Evolutionary conservation across 2,888 invertebrate genomes (phyloP), one percentile per base, ranked within the genome.

Genomic region (Cheilosia pagana): DNA sequence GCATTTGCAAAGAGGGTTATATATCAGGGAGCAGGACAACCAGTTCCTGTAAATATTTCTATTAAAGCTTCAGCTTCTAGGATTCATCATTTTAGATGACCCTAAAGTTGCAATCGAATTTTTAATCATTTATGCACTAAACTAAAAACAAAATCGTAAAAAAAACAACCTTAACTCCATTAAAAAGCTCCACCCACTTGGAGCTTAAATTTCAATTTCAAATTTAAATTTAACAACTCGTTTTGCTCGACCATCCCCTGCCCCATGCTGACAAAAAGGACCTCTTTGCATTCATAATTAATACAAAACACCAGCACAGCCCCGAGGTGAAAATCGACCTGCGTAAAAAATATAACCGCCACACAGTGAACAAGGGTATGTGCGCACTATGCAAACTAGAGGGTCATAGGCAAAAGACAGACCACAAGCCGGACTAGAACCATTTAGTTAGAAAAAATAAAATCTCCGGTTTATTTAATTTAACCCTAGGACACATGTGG

Each of bases 391-490:
- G n/a, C 5, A 5, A 25, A 60, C 60, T 43, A 4, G 12, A 41
- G 31, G 14, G 48, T 39, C 45, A 43, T 21, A 41, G 12, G 71
- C 48, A 76, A 28, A 28, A 59, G 19, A 28, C 55, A 16, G 31
- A n/a, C 50, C 43, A 31, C 5, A 57, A 21, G 12, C 67, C 25
- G 21, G 28, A 21, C 50, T n/a, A 62, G 45, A 52, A 35, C 10
- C 57, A 70, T 63, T 70, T 52, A 57, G 41, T 57, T 70, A 25
- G 28, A 50, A 50, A 50, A 50, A 48, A 81, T 81, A 76, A 81
- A 81, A 71, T 85, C 70, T 75, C 63, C 63, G 52, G 74, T 85
- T 79, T 75, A 83, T 74, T 85, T 71, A 71, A 79, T 85, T 78
- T 63, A 63, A 78, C 78, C 57, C 67, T 41, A 62, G 39, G 23